Evolutionary conservation across 2,113 vertebrate genomes (phyloP), one percentile per base, ranked within the genome.

Genomic region (Dasypus novemcinctus): DNA sequence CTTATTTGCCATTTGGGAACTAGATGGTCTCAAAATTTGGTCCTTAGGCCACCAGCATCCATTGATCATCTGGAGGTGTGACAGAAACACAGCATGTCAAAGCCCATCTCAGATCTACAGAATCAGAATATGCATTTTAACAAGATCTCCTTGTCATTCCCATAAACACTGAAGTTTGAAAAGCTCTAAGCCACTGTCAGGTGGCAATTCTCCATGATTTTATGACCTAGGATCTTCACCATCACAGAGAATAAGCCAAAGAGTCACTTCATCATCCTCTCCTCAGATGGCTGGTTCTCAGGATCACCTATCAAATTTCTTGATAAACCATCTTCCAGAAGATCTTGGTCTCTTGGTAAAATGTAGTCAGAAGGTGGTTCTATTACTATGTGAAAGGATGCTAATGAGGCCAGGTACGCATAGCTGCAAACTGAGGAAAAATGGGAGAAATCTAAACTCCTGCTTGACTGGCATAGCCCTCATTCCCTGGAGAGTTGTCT

Each of bases 191-290:
- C 3, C n/a, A 10, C 13, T 21, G 41, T 25, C 63, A 27, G 46
- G 11, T n/a, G 69, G n/a, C 54, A 15, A 2, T 15, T 41, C 54
- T 52, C 43, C 49, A 1, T 31, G 59, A 49, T 68, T 78, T 93
- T 66, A 49, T 31, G 72, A 41, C 41, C 21, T 27, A 1, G 1
- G 11, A 33, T 12, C 29, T 64, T 64, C 81, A 59, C 54, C 20
- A 4, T 17, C 59, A 46, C 68, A 41, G 79, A 27, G 10, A 68
- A 21, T 6, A 17, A 52, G n/a, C 36, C 33, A 17, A 49, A 78
- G 59, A 5, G 10, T n/a, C 20, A 7, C 13, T 12, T 46, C 7
- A 1, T 29, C 5, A 5, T 13, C 3, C 4, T 36, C 10, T 9
- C 38, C 25, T 17, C 36, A 27, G 23, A 29, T 36, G 21, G 1